Percentiles rank a stretch among this genome's conserved stretches.
Conservation (phyloP, 2,797 vertebrate genomes). For the Typhlichthys eigenmanni region DNA sequence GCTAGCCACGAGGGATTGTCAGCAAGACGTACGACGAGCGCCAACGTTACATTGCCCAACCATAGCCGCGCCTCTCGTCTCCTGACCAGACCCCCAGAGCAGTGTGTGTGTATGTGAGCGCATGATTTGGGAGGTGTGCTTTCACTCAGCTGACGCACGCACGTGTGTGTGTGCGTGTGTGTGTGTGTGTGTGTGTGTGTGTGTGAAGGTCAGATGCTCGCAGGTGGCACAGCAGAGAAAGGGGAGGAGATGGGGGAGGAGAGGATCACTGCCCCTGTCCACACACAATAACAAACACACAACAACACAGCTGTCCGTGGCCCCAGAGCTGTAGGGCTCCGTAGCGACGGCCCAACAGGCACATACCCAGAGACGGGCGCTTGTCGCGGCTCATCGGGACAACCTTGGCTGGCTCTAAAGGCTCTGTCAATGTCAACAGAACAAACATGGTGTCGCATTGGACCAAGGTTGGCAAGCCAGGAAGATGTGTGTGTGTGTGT, state of each 20-base stretch:
- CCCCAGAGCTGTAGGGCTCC: too few species aligned
- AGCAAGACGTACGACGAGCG: neutral
- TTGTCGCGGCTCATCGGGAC: slow-evolving; percentile 9
- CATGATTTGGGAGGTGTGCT: too few species aligned
- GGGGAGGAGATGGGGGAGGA: neutral
- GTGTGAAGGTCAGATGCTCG: slow-evolving; percentile 9
- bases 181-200: slow-evolving; percentile 2
- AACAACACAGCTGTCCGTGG: neutral
- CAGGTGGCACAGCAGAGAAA: slow-evolving; percentile 11
- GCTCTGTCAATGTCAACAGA: slow-evolving; percentile 36
- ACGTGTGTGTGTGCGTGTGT: slow-evolving; percentile 4
- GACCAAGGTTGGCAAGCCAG: slow-evolving; percentile 29
- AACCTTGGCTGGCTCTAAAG: slow-evolving; percentile 41
- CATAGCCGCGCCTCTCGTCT: slow-evolving; percentile 17
- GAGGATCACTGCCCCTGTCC: slow-evolving; percentile 8
- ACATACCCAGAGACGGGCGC: neutral
- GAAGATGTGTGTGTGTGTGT: neutral
- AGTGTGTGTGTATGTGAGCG: too few species aligned
- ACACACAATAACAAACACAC: slow-evolving; percentile 12
- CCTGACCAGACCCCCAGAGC: slow-evolving; percentile 4
- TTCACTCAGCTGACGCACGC: neutral
- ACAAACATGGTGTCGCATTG: slow-evolving; percentile 44
- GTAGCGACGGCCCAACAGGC: too few species aligned
- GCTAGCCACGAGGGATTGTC: too few species aligned
- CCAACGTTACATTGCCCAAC: slow-evolving; percentile 2